Percentiles rank a stretch among this genome's conserved stretches.
Evolutionary conservation across 2,888 invertebrate species (phyloP).

Genomic region (Harmothoe impar): DNA sequence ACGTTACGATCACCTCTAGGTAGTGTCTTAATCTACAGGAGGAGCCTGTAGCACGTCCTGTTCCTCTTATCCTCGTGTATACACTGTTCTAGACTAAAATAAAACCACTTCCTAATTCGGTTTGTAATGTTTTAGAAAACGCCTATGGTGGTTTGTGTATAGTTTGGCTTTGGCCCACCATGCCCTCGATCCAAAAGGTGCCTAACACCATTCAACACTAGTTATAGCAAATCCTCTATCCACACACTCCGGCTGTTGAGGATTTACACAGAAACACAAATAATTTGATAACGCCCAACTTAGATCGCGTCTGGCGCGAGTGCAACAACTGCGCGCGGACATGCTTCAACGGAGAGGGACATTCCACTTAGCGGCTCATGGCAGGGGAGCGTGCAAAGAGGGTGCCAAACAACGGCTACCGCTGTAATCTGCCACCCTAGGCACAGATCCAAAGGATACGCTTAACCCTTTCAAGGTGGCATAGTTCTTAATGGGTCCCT

Average conservation of each 20-base stretch:
- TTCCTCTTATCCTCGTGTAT: too few relatives aligned
- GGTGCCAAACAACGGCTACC: neutral
- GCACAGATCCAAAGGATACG: neutral
- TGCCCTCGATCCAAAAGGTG: neutral
- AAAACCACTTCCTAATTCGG: neutral
- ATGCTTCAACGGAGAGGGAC: neutral
- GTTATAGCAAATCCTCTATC: neutral
- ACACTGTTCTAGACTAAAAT: neutral
- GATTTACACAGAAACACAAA: slow-evolving; percentile 21
- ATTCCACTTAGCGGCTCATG: neutral
- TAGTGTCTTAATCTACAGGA: too few relatives aligned
- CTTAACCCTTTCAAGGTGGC: too few relatives aligned
- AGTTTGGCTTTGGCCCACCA: neutral
- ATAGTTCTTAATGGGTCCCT: too few relatives aligned
- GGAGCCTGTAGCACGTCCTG: too few relatives aligned
- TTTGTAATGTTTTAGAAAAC: neutral
- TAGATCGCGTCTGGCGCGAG: neutral
- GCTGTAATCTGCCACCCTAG: slow-evolving; percentile 4
- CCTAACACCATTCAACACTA: neutral
- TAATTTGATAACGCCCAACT: neutral
- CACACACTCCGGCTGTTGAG: neutral
- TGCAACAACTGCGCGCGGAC: slow-evolving; percentile 14
- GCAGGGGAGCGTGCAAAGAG: slow-evolving; percentile 9
- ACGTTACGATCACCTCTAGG: too few relatives aligned
- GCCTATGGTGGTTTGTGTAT: neutral